Evolutionary conservation across 2,888 invertebrate species (phyloP).

Genomic region (Drosophila atroscutellata): DNA sequence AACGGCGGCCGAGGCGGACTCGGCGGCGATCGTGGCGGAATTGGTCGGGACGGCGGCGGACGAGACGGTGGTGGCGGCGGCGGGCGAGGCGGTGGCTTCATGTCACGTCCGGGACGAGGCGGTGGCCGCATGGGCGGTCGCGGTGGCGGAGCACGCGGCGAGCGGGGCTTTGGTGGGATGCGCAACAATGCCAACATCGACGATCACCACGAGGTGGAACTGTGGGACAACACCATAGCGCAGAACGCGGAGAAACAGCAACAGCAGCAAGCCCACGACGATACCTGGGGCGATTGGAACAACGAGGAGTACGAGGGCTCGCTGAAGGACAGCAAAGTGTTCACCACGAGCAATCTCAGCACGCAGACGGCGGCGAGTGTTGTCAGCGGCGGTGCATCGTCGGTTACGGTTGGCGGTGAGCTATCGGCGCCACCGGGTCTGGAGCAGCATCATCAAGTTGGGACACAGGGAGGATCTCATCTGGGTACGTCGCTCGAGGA

Average conservation of each 20-base stretch:
- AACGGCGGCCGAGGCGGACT: slow-evolving; percentile 63
- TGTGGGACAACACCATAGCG: slow-evolving; percentile 87
- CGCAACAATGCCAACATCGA: slow-evolving; percentile 82
- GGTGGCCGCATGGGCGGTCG: slow-evolving; percentile 85
- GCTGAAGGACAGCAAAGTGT: slow-evolving; percentile 96
- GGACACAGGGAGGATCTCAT: slow-evolving; percentile 74
- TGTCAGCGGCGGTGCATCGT: slow-evolving; percentile 63
- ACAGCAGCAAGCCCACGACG: slow-evolving; percentile 83
- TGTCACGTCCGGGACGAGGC: slow-evolving; percentile 83
- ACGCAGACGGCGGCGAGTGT: slow-evolving; percentile 82
- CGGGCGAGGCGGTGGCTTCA: slow-evolving; percentile 67
- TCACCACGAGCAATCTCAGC: slow-evolving; percentile 89
- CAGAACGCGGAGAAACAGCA: slow-evolving; percentile 84
- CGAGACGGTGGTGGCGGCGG: slow-evolving; percentile 76
- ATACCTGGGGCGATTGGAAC: slow-evolving; percentile 91
- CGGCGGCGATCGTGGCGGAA: slow-evolving; percentile 56
- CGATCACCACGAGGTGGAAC: slow-evolving; percentile 86
- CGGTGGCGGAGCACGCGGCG: slow-evolving; percentile 86
- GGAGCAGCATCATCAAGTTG: slow-evolving; percentile 84
- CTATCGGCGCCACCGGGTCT: slow-evolving; percentile 85
- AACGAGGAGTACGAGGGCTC: slow-evolving; percentile 98
- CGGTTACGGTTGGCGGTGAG: slow-evolving; percentile 55
- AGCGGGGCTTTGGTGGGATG: slow-evolving; percentile 72
- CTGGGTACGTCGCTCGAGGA: slow-evolving; percentile 79
- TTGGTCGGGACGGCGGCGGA: slow-evolving; percentile 50